Percentiles rank a stretch among this genome's conserved stretches.
Evolutionary conservation across 1,140 invertebrate genomes (phyloP).

Genomic region (Atta cephalotes): DNA sequence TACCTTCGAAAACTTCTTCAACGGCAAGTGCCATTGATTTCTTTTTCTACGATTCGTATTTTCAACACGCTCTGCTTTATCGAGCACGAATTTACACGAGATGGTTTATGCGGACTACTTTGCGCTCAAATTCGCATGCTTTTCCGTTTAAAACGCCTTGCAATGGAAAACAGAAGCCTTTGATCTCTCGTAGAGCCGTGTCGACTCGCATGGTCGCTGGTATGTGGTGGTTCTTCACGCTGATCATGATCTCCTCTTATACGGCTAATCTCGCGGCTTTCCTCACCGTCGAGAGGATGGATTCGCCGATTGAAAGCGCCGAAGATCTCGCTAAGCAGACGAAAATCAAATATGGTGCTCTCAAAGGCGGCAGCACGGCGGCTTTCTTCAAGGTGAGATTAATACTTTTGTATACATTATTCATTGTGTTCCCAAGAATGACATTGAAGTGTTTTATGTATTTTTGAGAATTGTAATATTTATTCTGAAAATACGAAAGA

Average conservation of each 20-base stretch:
- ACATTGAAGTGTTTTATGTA: not conserved
- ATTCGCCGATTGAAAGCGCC: conserved; percentile 97
- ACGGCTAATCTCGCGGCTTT: conserved; percentile 99
- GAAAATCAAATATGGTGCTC: conserved; percentile 98
- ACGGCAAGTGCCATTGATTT: conserved; percentile 43
- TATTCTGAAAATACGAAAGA: not conserved
- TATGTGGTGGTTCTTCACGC: conserved; percentile 99
- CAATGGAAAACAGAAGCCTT: conserved; percentile 41
- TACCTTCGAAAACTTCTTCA: conserved; percentile 36
- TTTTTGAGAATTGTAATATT: not conserved
- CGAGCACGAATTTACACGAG: conserved; percentile 17
- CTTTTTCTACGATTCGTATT: conserved; percentile 32
- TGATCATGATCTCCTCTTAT: conserved; percentile 99
- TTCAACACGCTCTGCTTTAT: conserved; percentile 17
- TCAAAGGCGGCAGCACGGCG: conserved; percentile 96
- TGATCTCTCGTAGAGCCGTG: conserved; percentile 89
- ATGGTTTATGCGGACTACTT: not conserved
- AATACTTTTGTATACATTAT: not conserved
- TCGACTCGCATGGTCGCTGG: conserved; percentile 96
- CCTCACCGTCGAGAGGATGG: conserved; percentile 98
- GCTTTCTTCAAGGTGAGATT: conserved; percentile 95
- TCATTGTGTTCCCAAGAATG: conserved; percentile 7
- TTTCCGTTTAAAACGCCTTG: not conserved
- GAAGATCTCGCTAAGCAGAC: conserved; percentile 98
- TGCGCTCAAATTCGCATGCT: not conserved